Conservation (phyloP, 2,888 invertebrate species). For the Epirrhoe tristata region DNA sequence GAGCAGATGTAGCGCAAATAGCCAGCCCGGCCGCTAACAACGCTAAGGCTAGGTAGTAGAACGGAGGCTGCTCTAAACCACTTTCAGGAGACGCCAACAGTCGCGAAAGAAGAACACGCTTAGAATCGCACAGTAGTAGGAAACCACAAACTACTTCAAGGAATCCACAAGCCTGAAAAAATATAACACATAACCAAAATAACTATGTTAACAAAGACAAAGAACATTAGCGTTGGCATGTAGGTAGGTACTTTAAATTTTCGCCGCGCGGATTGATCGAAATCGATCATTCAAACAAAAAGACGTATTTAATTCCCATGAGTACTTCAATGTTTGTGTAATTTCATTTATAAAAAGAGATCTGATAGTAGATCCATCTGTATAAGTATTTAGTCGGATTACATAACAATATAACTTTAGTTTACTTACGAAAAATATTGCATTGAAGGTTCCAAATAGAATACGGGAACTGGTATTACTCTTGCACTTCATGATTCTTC, state of each 20-base stretch:
- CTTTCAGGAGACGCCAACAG: slow-evolving; percentile 87
- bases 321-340: background rate
- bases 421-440: slow-evolving; percentile 87
- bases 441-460: slow-evolving; percentile 88
- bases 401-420: slow-evolving; percentile 2
- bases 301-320: background rate
- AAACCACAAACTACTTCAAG: slow-evolving; percentile 90
- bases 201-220: background rate
- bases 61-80: slow-evolving; percentile 88
- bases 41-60: slow-evolving; percentile 91
- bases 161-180: slow-evolving; percentile 89
- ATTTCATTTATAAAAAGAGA: background rate
- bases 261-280: background rate
- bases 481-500: slow-evolving; percentile 65
- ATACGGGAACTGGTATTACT: slow-evolving; percentile 86
- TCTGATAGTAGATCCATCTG: background rate
- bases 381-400: background rate
- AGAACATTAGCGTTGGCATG: background rate
- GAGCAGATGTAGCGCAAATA: slow-evolving; percentile 88
- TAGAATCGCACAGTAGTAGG: slow-evolving; percentile 89
- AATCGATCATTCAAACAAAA: background rate
- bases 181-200: background rate
- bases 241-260: background rate
- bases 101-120: slow-evolving; percentile 89
- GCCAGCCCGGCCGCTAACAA: slow-evolving; percentile 89